These are phyloP conservation scores for Trichomycterus rosablanca DNA, from an alignment of 2,113 vertebrate genomes.

Conservation along the genomic window DNA sequence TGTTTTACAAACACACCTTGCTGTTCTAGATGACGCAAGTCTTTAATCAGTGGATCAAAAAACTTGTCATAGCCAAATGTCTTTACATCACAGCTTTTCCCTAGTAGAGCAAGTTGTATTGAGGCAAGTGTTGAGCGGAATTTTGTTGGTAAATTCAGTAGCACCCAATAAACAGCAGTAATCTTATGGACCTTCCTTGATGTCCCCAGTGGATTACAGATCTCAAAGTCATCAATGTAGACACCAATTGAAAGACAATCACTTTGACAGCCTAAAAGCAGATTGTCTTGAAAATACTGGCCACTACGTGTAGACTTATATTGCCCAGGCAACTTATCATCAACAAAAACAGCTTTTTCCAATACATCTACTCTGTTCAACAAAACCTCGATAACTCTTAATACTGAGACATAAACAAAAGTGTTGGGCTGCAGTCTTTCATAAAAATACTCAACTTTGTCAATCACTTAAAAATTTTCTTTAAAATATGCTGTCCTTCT, in stretches of 20 bases:
- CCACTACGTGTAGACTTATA: too few species aligned
- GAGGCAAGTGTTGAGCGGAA: too few species aligned
- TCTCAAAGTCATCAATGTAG: too few species aligned
- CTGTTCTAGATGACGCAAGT: constrained; percentile 19
- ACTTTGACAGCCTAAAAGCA: constrained; percentile 12
- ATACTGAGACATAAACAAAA: too few species aligned
- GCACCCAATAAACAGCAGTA: constrained; percentile 41
- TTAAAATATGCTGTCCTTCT: too few species aligned
- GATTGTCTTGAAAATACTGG: constrained; percentile 24
- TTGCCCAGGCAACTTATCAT: too few species aligned
- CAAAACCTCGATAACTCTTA: too few species aligned
- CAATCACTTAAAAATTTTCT: too few species aligned
- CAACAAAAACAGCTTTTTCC: too few species aligned
- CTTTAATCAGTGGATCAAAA: constrained; percentile 36
- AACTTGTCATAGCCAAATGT: constrained; percentile 31
- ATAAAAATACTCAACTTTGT: too few species aligned
- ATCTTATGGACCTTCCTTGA: constrained; percentile 37
- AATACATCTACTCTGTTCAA: too few species aligned
- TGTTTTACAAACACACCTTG: constrained; percentile 27
- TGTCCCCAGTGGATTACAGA: constrained; percentile 27
- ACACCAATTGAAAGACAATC: constrained; percentile 1
- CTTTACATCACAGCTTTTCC: constrained; percentile 38
- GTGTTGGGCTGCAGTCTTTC: too few species aligned
- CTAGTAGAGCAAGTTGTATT: constrained; percentile 32
- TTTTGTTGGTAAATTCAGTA: constrained; percentile 40